A percentile compares a stretch with the other conserved stretches of the same genome.
Conservation (phyloP, 2,888 invertebrate genomes). For the Troides oblongomaculatus region DNA sequence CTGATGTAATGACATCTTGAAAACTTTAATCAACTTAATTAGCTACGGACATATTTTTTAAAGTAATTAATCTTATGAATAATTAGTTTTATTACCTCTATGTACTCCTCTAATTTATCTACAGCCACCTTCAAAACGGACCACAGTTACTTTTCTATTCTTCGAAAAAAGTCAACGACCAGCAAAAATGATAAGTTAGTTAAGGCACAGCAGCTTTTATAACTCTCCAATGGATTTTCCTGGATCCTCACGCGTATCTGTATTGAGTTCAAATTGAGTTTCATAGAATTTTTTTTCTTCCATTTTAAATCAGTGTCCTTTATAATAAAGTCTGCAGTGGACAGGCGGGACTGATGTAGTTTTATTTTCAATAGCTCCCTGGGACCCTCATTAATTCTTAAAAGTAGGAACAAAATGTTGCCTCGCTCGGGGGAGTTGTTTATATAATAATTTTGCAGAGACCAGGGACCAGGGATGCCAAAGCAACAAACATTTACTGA, state of each 20-base stretch:
- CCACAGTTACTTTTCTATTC: not conserved
- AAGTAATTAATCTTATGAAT: too few relatives aligned
- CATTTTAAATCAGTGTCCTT: slow-evolving; percentile 23
- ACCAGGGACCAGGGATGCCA: not conserved
- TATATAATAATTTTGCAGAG: slow-evolving; percentile 3
- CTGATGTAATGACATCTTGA: too few relatives aligned
- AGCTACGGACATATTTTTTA: too few relatives aligned
- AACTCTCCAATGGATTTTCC: not conserved
- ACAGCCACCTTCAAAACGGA: too few relatives aligned
- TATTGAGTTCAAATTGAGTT: slow-evolving; percentile 19
- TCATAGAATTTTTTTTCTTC: slow-evolving; percentile 20
- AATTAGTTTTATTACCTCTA: too few relatives aligned
- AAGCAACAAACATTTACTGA: too few relatives aligned
- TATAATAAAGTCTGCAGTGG: slow-evolving; percentile 27
- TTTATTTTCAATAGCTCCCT: slow-evolving; percentile 26
- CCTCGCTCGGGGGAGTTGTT: slow-evolving; percentile 5
- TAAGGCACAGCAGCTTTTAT: too few relatives aligned
- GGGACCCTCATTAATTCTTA: slow-evolving; percentile 27
- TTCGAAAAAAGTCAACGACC: not conserved
- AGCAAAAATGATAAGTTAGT: not conserved
- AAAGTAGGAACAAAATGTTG: slow-evolving; percentile 23
- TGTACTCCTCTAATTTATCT: too few relatives aligned
- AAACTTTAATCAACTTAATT: too few relatives aligned
- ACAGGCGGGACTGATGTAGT: slow-evolving; percentile 17
- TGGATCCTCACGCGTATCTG: not conserved